phyloP scores from a whole-genome alignment of 2,888 invertebrate species.

The Euplagia quadripunctaria region DNA sequence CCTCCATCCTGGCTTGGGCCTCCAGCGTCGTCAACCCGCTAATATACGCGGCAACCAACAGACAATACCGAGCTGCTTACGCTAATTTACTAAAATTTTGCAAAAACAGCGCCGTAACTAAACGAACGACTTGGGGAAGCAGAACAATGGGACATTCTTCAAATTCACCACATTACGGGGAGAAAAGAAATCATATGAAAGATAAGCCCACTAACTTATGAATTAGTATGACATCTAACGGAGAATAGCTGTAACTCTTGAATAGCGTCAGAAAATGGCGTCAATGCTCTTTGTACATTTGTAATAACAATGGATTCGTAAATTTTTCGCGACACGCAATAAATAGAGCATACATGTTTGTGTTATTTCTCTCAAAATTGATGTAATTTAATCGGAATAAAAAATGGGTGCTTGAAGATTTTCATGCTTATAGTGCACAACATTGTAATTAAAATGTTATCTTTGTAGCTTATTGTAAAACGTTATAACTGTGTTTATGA shows the following conservation, averaged over 20 bases:
- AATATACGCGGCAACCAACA: constrained; percentile 96
- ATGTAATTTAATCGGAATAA: not conserved
- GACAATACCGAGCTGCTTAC: constrained; percentile 91
- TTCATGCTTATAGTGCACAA: not conserved
- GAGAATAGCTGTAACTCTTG: constrained; percentile 6
- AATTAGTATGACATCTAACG: constrained; percentile 50
- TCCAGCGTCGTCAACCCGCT: constrained; percentile 96
- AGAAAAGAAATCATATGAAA: constrained; percentile 76
- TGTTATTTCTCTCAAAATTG: not conserved
- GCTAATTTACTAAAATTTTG: constrained; percentile 84
- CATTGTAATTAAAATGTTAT: constrained; percentile 1
- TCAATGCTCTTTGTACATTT: constrained; percentile 7
- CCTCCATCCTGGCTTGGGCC: constrained; percentile 95
- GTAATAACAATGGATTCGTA: not conserved
- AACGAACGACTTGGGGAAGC: constrained; percentile 81
- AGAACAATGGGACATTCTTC: constrained; percentile 82
- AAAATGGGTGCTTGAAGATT: not conserved
- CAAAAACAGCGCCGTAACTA: constrained; percentile 72
- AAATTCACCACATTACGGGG: constrained; percentile 79
- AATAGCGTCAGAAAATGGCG: not conserved
- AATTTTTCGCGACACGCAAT: not conserved
- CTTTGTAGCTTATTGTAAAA: constrained; percentile 1
- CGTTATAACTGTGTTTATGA: constrained; percentile 30
- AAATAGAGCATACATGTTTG: not conserved
- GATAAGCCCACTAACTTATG: constrained; percentile 81